Base-by-base conservation (phyloP, 1,140 invertebrate species). In the Diorhabda elongata region DNA sequence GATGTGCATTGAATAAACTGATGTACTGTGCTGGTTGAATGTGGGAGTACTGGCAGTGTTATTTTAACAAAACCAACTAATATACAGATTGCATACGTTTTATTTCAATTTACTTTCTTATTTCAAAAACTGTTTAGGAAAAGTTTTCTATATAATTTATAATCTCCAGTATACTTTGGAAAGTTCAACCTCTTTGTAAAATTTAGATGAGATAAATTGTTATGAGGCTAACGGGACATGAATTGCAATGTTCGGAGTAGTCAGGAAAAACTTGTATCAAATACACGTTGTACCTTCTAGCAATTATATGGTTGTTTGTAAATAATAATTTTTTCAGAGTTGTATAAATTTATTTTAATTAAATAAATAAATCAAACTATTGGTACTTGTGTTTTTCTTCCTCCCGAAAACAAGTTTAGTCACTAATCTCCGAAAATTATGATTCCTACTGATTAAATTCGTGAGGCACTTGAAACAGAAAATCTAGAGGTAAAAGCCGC, bases 301-400 rank as follows among this genome's bases (percentile, higher is more conserved):
- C 65, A 70, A 68, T 65, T 68, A 71, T 68, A 71, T 68, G 70
- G 67, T 74, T 72, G 67, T 66, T 75, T 75, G 74, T 75, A 75
- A 73, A 74, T 74, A 70, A 67, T 69, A 69, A 57, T 43, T 69
- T 71, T 73, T 71, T 61, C 71, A 75, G 68, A 75, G 70, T 68
- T 75, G 74, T 75, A 75, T 75, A 75, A 74, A 73, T 74, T 71
- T 74, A 74, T 74, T 71, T 73, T 74, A 73, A 74, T 73, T 71
- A 71, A 71, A 74, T 73, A 73, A 73, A 71, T 68, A 65, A 69
- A 66, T 64, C 44, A 62, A 43, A 44, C 6, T 44, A 62, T 62
- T 62, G 47, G 6, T 3, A 52, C 2, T n/a, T 52, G 6, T 52
- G n/a, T 52, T 52, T 26, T 26, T 26, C 26, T 26, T 26, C 26